A percentile compares a stretch with the other conserved stretches of the same genome.
phyloP scores from a whole-genome alignment of 1,140 invertebrate genomes.

The Papilio polyxenes region DNA sequence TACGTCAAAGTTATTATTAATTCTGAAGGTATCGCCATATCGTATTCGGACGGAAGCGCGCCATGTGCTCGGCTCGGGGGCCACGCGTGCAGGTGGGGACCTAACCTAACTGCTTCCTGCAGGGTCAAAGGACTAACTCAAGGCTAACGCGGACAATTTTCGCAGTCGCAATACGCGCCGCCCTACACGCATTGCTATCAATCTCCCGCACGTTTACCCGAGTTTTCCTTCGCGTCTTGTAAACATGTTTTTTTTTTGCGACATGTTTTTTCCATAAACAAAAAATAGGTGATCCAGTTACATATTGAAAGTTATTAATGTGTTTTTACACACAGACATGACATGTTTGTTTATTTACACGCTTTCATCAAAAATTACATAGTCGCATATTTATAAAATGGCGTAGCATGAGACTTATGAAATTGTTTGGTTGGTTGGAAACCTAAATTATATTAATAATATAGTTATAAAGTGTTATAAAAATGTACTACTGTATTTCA shows the following conservation, averaged over 20 bases:
- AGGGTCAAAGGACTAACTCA: slow-evolving; percentile 72
- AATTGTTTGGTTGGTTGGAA: too few species aligned
- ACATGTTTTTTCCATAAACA: neutral
- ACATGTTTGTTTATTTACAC: too few species aligned
- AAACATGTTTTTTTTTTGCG: slow-evolving; percentile 16
- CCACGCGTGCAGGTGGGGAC: slow-evolving; percentile 66
- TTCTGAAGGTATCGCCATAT: slow-evolving; percentile 25
- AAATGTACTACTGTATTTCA: too few species aligned
- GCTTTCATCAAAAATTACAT: too few species aligned
- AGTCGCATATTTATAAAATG: too few species aligned
- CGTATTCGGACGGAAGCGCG: slow-evolving; percentile 34
- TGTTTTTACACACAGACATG: neutral
- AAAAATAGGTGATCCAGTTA: neutral
- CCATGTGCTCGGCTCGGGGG: slow-evolving; percentile 52
- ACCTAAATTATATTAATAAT: too few species aligned
- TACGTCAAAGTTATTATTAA: slow-evolving; percentile 14
- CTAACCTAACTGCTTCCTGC: slow-evolving; percentile 56
- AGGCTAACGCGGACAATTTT: slow-evolving; percentile 66
- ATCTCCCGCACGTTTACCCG: slow-evolving; percentile 4
- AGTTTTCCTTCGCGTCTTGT: neutral
- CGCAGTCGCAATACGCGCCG: slow-evolving; percentile 64
- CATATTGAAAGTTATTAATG: neutral
- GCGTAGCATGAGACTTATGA: too few species aligned
- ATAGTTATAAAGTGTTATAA: too few species aligned
- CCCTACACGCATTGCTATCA: slow-evolving; percentile 14